Evolutionary conservation across 1,140 invertebrate genomes (phyloP).

Genomic region (Ceratoteleas bidentatus): DNA sequence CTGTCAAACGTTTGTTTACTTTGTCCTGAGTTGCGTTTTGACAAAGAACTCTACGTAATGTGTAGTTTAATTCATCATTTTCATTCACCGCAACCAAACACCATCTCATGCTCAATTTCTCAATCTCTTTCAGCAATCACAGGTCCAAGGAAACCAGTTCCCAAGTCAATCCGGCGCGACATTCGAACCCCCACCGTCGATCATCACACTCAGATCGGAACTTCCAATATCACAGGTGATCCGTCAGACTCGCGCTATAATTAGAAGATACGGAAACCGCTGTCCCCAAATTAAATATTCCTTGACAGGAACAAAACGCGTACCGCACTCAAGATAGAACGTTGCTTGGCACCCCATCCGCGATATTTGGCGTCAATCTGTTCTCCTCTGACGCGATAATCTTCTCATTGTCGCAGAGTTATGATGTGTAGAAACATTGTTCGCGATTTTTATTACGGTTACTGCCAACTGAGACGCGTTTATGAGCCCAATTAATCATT

Average conservation of each 20-base stretch:
- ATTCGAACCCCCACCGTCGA: constrained; percentile 85
- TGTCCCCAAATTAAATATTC: constrained; percentile 22
- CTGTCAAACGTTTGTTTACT: no score
- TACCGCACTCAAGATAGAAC: not conserved
- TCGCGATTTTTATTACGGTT: not conserved
- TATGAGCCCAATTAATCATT: not conserved
- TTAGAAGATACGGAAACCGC: constrained; percentile 11
- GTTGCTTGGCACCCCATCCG: constrained; percentile 12
- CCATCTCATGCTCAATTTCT: not conserved
- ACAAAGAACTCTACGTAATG: not conserved
- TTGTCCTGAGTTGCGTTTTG: no score
- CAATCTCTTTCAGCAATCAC: constrained; percentile 52
- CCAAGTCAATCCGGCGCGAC: constrained; percentile 50
- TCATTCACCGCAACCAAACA: not conserved
- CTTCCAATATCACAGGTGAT: constrained; percentile 86
- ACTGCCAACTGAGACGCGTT: not conserved
- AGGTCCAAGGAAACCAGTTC: constrained; percentile 50
- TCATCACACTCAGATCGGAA: constrained; percentile 86
- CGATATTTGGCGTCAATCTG: constrained; percentile 16
- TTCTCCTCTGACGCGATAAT: constrained; percentile 9
- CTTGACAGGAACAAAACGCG: constrained; percentile 26
- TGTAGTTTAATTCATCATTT: not conserved
- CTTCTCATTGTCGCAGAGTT: constrained; percentile 2
- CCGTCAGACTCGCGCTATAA: constrained; percentile 6
- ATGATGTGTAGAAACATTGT: constrained; percentile 20